Percentiles rank a stretch among this genome's conserved stretches.
Evolutionary conservation across 2,113 vertebrate genomes (phyloP).

Genomic region (Felis chaus): DNA sequence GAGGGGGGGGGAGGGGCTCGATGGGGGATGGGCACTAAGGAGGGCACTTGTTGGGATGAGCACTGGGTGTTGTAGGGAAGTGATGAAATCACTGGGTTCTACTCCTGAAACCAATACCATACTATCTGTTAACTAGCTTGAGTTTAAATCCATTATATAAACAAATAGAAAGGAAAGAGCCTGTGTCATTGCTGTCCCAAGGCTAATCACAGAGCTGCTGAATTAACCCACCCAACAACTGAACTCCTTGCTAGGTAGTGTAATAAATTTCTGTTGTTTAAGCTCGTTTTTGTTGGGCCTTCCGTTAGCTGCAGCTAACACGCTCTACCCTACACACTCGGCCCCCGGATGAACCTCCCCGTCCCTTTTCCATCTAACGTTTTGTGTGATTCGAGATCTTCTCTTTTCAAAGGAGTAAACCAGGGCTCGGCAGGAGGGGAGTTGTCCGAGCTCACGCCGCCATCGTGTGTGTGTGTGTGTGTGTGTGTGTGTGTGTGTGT

Average conservation of each 20-base stretch:
- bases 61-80: too few relatives aligned
- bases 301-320: background rate
- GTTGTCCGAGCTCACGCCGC: background rate
- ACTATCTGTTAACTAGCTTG: too few relatives aligned
- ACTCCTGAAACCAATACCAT: too few relatives aligned
- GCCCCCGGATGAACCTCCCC: background rate
- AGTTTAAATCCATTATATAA: too few relatives aligned
- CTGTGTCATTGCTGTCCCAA: background rate
- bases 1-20: too few relatives aligned
- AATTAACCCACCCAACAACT: background rate
- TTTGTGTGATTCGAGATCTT: background rate
- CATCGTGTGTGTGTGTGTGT: too few relatives aligned
- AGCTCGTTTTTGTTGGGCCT: background rate
- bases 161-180: background rate
- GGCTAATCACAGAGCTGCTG: background rate
- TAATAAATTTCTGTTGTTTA: background rate
- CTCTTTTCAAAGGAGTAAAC: background rate
- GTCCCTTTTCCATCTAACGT: background rate
- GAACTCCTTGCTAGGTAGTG: background rate
- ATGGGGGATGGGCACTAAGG: too few relatives aligned
- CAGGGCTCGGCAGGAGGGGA: background rate
- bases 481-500: too few relatives aligned
- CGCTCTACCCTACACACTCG: background rate
- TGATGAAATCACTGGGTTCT: too few relatives aligned
- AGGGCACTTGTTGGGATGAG: too few relatives aligned